Percentiles rank a stretch among this genome's conserved stretches.
Evolutionary conservation across 1,140 invertebrate species (phyloP).

Genomic region (Eciton burchellii): DNA sequence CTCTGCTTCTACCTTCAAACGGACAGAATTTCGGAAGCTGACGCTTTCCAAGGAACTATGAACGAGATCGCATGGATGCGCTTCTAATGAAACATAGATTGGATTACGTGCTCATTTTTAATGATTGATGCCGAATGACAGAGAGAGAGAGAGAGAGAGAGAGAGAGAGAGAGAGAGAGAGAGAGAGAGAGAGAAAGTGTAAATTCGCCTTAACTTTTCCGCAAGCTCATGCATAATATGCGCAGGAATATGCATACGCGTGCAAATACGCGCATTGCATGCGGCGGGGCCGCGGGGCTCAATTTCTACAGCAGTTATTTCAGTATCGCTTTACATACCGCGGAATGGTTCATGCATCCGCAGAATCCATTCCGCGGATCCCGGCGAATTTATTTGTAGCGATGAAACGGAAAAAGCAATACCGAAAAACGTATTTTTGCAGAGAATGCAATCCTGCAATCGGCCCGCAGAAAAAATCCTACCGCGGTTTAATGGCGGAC

Average conservation of each 20-base stretch:
- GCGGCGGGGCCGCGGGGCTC: slow-evolving; percentile 47
- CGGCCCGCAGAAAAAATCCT: slow-evolving; percentile 46
- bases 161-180: neutral
- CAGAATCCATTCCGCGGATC: slow-evolving; percentile 46
- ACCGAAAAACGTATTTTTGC: slow-evolving; percentile 59
- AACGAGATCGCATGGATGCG: neutral
- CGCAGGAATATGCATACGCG: slow-evolving; percentile 39
- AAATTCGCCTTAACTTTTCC: slow-evolving; percentile 51
- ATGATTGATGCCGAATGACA: slow-evolving; percentile 12
- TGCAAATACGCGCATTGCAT: slow-evolving; percentile 24
- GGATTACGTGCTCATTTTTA: neutral
- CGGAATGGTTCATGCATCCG: slow-evolving; percentile 48
- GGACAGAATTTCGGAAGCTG: no score
- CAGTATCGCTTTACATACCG: slow-evolving; percentile 72
- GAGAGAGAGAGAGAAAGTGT: neutral
- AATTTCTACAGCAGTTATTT: slow-evolving; percentile 70
- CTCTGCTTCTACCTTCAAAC: no score
- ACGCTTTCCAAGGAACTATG: neutral
- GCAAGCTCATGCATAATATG: slow-evolving; percentile 32
- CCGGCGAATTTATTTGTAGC: slow-evolving; percentile 59
- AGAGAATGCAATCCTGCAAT: slow-evolving; percentile 50
- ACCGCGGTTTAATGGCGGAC: slow-evolving; percentile 39
- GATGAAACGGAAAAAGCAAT: slow-evolving; percentile 61
- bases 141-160: neutral
- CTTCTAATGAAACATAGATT: neutral